Conservation (phyloP, 2,113 vertebrate species). For the Nothocercus nigrocapillus region DNA sequence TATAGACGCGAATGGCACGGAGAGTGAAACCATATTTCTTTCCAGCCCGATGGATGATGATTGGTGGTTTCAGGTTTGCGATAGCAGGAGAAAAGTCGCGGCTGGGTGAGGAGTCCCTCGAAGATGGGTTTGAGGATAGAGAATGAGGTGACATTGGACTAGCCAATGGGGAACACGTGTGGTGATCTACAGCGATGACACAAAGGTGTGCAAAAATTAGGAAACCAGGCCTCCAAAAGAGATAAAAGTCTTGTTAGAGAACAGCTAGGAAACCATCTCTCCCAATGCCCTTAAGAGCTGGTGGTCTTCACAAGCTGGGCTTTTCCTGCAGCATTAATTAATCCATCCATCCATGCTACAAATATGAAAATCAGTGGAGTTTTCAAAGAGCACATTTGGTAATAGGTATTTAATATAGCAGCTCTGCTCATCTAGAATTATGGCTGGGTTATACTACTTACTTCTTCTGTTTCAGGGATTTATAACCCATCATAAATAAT, state of each 20-base stretch:
- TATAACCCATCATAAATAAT: background rate
- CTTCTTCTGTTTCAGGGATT: background rate
- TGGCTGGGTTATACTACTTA: background rate
- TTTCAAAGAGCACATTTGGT: background rate
- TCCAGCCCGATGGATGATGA: slow-evolving; percentile 91
- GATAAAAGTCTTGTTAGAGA: slow-evolving; percentile 53
- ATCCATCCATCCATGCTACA: background rate
- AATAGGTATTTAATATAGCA: background rate
- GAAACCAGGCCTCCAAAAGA: slow-evolving; percentile 30
- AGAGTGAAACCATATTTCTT: slow-evolving; percentile 99
- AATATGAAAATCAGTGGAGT: background rate
- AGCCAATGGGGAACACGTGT: slow-evolving; percentile 92
- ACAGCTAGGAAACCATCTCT: background rate
- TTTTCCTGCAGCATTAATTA: slow-evolving; percentile 29
- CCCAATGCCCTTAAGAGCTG: background rate
- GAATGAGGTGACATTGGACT: slow-evolving; percentile 98
- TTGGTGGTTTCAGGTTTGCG: slow-evolving; percentile 85
- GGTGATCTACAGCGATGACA: slow-evolving; percentile 87
- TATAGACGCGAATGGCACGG: slow-evolving; percentile 95
- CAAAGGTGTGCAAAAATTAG: slow-evolving; percentile 57
- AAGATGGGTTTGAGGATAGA: slow-evolving; percentile 96
- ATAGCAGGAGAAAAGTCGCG: slow-evolving; percentile 92
- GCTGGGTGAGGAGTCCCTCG: slow-evolving; percentile 96
- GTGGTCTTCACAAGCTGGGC: background rate
- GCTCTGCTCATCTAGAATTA: background rate